phyloP scores from a whole-genome alignment of 2,888 invertebrate genomes.

The Dusona sp. region DNA sequence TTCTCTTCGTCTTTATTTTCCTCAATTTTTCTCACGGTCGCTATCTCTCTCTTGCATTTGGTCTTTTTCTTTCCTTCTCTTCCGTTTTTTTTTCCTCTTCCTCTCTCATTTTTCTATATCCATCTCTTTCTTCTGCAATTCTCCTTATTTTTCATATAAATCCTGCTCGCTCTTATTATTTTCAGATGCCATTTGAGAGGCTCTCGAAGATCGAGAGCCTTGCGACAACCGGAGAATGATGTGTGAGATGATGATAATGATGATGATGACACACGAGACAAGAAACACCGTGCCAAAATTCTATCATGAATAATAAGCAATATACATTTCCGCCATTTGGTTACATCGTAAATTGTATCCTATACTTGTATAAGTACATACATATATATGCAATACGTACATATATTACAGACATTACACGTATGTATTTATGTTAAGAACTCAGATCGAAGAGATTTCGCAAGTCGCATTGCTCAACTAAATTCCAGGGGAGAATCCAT shows the following conservation, averaged over 20 bases:
- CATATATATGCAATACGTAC: neutral
- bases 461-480: slow-evolving; percentile 8
- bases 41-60: slow-evolving; percentile 25
- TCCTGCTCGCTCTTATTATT: slow-evolving; percentile 55
- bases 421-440: too few species aligned
- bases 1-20: slow-evolving; percentile 19
- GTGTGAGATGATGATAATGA: slow-evolving; percentile 28
- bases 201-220: slow-evolving; percentile 24
- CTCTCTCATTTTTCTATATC: neutral
- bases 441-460: slow-evolving; percentile 19
- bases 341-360: slow-evolving; percentile 56
- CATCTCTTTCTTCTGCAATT: slow-evolving; percentile 33
- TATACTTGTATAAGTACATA: slow-evolving; percentile 20
- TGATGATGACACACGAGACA: slow-evolving; percentile 17
- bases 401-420: slow-evolving; percentile 1
- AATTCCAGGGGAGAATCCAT: slow-evolving; percentile 45
- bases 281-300: slow-evolving; percentile 72
- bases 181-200: slow-evolving; percentile 44
- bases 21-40: slow-evolving; percentile 1
- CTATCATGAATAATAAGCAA: slow-evolving; percentile 82
- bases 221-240: slow-evolving; percentile 3
- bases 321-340: slow-evolving; percentile 64
- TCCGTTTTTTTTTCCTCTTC: neutral
- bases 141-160: slow-evolving; percentile 44
- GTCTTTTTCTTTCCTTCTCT: neutral